Conservation (phyloP, 2,888 invertebrate genomes). For the Drosophila fungiperda region DNA sequence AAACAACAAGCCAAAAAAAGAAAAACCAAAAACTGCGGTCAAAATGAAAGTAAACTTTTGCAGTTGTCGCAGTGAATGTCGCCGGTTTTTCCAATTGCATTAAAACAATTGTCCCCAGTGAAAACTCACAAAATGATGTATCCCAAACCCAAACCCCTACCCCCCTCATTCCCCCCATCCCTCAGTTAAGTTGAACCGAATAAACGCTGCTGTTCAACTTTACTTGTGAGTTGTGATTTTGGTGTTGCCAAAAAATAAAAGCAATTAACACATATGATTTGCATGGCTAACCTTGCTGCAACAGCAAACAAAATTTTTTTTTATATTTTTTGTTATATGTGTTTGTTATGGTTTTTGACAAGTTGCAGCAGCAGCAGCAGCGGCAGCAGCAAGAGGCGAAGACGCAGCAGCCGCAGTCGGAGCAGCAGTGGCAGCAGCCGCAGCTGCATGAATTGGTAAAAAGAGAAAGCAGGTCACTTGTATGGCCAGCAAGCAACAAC, state of each 20-base stretch:
- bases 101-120: conserved; percentile 54
- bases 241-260: conserved; percentile 29
- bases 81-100: conserved; percentile 68
- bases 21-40: conserved; percentile 55
- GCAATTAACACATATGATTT: conserved; percentile 71
- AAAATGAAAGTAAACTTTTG: conserved; percentile 73
- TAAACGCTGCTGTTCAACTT: conserved; percentile 36
- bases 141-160: too few species aligned
- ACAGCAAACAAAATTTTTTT: conserved; percentile 6
- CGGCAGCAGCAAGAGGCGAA: conserved; percentile 15
- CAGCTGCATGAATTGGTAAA: conserved; percentile 71
- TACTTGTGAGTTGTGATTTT: conserved; percentile 35
- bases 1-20: conserved; percentile 43
- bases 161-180: too few species aligned
- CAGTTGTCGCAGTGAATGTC: conserved; percentile 43
- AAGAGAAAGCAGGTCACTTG: conserved; percentile 85
- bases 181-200: conserved; percentile 18
- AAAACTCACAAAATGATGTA: conserved; percentile 21
- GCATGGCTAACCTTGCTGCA: conserved; percentile 54
- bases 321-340: conserved; percentile 12
- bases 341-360: conserved; percentile 39
- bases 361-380: conserved; percentile 39
- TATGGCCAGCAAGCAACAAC: conserved; percentile 68
- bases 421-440: conserved; percentile 5
- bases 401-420: conserved; percentile 14